Percentiles rank a stretch among this genome's conserved stretches.
phyloP scores from a whole-genome alignment of 2,888 invertebrate species.

The Drosophila tanythrix region DNA sequence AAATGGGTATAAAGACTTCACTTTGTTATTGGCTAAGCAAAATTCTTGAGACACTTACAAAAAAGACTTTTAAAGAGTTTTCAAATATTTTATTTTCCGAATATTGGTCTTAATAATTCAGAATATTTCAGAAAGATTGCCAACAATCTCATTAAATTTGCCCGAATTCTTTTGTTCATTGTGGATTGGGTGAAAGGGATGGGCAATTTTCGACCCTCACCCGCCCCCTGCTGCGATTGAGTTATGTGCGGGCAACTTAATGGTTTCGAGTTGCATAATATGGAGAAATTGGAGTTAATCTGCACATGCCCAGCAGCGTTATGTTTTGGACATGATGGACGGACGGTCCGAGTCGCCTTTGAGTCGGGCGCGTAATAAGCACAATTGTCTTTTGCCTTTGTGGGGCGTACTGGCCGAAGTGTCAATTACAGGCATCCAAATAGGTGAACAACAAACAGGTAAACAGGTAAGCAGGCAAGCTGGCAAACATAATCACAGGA shows the following conservation, averaged over 20 bases:
- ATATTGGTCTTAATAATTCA: constrained; percentile 25
- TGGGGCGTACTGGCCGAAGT: constrained; percentile 43
- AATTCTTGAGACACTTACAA: neutral
- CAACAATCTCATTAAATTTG: constrained; percentile 69
- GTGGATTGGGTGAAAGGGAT: constrained; percentile 12
- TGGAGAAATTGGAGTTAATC: constrained; percentile 41
- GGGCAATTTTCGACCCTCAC: constrained; percentile 23
- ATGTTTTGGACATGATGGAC: constrained; percentile 6
- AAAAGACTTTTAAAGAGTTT: constrained; percentile 24
- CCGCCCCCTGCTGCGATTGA: constrained; percentile 24
- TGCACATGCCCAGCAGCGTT: constrained; percentile 42
- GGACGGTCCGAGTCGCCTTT: constrained; percentile 24
- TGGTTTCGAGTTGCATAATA: constrained; percentile 59
- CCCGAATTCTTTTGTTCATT: constrained; percentile 48
- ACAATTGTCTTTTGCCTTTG: constrained; percentile 69
- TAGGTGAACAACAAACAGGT: constrained; percentile 23
- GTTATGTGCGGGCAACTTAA: constrained; percentile 49
- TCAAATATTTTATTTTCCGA: constrained; percentile 9
- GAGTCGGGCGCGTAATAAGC: constrained; percentile 58
- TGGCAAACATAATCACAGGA: constrained; percentile 1
- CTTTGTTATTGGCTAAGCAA: neutral
- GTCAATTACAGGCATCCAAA: constrained; percentile 68
- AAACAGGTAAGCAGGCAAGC: constrained; percentile 3
- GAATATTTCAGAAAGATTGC: constrained; percentile 61
- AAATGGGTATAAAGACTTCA: neutral